Evolutionary conservation across 2,797 vertebrate species (phyloP).

Genomic region (Sebastes aleutianus): DNA sequence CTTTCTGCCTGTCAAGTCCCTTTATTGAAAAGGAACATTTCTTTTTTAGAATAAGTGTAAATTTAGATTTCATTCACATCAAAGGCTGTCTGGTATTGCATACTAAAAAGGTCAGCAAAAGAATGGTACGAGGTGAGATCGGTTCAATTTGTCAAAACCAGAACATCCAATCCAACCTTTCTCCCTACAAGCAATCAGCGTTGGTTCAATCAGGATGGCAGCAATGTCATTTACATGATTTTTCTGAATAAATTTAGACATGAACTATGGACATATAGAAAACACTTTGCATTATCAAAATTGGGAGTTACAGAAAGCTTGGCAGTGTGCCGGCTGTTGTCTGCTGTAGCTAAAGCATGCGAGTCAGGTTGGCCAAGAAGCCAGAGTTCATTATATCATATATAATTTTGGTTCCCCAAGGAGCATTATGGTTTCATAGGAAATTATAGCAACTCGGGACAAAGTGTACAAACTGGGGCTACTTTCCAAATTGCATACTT

Average conservation of each 20-base stretch:
- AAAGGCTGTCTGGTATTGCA: background rate
- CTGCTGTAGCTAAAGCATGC: background rate
- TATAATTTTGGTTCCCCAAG: background rate
- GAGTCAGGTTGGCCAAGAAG: background rate
- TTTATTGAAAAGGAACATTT: background rate
- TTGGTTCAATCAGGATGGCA: background rate
- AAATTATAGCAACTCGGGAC: no score
- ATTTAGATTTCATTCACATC: background rate
- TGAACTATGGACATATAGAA: no score
- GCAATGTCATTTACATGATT: background rate
- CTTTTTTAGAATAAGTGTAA: background rate
- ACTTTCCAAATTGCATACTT: no score
- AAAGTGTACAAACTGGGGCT: no score
- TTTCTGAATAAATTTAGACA: no score
- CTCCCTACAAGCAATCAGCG: background rate
- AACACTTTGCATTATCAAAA: no score
- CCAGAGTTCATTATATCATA: background rate
- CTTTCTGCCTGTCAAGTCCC: background rate
- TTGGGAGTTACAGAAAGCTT: background rate
- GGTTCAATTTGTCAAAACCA: background rate
- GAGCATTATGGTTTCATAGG: background rate
- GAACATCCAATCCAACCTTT: background rate
- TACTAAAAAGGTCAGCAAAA: background rate
- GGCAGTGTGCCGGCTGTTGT: background rate
- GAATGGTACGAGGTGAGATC: background rate